Conservation (phyloP, 2,797 vertebrate genomes). For the Poeciliopsis turneri region DNA sequence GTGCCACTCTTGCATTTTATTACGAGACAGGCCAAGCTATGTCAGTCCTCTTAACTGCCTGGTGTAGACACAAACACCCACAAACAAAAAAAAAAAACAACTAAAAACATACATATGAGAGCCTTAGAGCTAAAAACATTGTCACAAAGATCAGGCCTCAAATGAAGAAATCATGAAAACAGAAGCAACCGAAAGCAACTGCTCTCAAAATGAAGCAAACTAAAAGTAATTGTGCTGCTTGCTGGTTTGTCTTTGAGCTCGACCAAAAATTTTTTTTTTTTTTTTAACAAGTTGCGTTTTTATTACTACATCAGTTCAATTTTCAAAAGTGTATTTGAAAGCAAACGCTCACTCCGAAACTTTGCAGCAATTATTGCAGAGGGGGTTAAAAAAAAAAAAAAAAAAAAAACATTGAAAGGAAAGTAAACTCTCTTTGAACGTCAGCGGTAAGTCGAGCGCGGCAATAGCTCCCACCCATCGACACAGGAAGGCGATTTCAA, state of each 20-base stretch:
- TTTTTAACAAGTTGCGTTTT: not conserved
- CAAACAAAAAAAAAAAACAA: conserved; percentile 9
- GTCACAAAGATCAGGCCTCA: not conserved
- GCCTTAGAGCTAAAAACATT: not conserved
- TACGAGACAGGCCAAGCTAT: conserved; percentile 71
- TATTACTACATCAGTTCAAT: not conserved
- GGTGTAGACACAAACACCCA: conserved; percentile 41
- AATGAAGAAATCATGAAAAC: not conserved
- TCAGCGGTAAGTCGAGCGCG: not conserved
- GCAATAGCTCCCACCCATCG: not conserved
- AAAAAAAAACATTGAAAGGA: not conserved
- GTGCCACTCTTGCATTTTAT: conserved; percentile 79
- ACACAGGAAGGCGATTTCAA: not conserved
- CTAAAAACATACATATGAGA: not conserved
- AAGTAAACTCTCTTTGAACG: not conserved
- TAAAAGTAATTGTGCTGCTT: not conserved
- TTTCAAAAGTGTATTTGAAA: not conserved
- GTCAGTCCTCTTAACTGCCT: conserved; percentile 67
- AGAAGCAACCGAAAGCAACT: too few relatives aligned
- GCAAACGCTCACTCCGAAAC: not conserved
- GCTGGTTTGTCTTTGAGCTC: not conserved
- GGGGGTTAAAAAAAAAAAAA: too few relatives aligned
- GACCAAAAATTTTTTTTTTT: not conserved
- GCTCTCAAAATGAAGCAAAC: not conserved
- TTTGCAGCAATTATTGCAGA: not conserved